Evolutionary conservation across 2,797 vertebrate genomes (phyloP).

Genomic region (Dendrocincla fuliginosa): DNA sequence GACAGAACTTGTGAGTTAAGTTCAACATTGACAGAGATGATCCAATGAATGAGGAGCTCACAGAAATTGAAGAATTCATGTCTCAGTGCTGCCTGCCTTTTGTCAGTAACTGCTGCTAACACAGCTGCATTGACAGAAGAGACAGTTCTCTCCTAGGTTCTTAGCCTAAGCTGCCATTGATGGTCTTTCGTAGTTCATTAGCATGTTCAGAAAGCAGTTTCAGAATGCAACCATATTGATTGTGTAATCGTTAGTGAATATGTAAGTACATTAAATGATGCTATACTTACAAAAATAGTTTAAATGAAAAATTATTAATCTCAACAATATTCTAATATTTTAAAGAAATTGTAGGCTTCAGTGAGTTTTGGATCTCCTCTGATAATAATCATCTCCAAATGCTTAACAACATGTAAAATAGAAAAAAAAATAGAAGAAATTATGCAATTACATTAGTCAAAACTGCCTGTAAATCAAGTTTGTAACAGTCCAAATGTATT

Average conservation of each 20-base stretch:
- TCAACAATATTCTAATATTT: background rate
- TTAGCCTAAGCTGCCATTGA: background rate
- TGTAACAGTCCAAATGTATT: background rate
- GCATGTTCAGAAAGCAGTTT: background rate
- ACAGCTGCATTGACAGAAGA: background rate
- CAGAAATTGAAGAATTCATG: background rate
- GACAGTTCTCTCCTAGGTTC: background rate
- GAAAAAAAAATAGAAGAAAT: background rate
- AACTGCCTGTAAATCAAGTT: background rate
- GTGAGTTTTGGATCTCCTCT: background rate
- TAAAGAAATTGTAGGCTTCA: fast-evolving
- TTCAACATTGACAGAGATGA: background rate
- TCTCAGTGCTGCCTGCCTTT: background rate
- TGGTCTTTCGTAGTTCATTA: background rate
- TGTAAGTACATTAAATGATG: background rate
- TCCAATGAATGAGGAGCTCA: background rate
- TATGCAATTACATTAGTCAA: background rate
- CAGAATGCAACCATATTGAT: background rate
- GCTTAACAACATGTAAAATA: background rate
- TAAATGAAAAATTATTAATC: background rate
- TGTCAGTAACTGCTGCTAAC: background rate
- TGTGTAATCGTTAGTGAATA: background rate
- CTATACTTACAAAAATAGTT: background rate
- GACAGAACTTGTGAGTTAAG: background rate
- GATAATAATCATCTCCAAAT: background rate